Conservation (phyloP, 2,888 invertebrate species). For the Bombylius major region DNA sequence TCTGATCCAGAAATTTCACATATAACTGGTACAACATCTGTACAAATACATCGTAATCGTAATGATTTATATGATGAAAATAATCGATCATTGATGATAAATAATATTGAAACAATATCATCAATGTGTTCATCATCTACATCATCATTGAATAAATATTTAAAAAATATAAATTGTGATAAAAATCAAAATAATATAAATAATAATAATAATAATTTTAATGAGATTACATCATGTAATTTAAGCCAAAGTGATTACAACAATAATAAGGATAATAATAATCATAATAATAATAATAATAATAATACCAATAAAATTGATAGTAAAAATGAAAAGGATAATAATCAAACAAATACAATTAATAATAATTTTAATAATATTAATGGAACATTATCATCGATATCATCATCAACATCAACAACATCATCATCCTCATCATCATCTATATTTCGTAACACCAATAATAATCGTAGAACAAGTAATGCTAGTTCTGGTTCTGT, state of each 20-base stretch:
- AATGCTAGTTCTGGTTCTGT: conserved; percentile 40
- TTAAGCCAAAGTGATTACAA: too few species aligned
- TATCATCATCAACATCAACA: not conserved
- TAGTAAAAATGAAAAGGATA: not conserved
- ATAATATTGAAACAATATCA: too few species aligned
- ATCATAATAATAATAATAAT: not conserved
- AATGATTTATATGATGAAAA: not conserved
- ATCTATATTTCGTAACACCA: conserved; percentile 1
- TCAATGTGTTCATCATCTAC: too few species aligned
- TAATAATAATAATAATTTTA: too few species aligned
- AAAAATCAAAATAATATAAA: too few species aligned
- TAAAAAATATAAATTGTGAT: too few species aligned
- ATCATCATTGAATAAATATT: not conserved
- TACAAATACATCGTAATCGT: conserved; percentile 26
- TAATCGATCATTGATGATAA: not conserved
- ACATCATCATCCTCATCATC: conserved; percentile 3
- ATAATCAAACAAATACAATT: conserved; percentile 14
- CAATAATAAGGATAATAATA: too few species aligned
- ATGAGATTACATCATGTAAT: too few species aligned
- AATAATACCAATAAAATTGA: not conserved
- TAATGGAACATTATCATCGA: conserved; percentile 1
- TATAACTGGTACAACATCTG: conserved; percentile 32
- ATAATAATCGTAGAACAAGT: conserved; percentile 28
- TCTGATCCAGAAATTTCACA: conserved; percentile 53
- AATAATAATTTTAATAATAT: too few species aligned